Conservation (phyloP, 53 echinoderm and acorn worm genomes). For the Holothuria scabra region DNA sequence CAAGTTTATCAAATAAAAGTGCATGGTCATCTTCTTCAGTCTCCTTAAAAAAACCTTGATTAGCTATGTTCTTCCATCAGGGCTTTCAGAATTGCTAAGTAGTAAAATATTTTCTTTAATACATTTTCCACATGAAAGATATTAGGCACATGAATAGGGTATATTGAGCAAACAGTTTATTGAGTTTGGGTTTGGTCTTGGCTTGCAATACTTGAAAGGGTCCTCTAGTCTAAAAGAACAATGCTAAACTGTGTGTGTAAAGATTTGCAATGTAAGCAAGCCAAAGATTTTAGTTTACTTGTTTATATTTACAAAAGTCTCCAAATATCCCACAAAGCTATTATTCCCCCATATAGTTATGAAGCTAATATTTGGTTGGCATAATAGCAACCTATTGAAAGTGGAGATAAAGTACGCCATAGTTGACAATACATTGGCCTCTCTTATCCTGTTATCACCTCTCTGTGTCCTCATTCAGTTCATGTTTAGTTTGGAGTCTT, state of each 20-base stretch:
- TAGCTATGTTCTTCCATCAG: too few relatives aligned
- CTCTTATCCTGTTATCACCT: slow-evolving; percentile 45
- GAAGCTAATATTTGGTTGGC: slow-evolving; percentile 39
- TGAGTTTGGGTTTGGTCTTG: too few relatives aligned
- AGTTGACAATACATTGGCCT: slow-evolving; percentile 34
- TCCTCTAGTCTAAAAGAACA: not conserved
- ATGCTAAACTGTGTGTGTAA: slow-evolving; percentile 33
- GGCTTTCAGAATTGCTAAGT: too few relatives aligned
- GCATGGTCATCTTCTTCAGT: too few relatives aligned
- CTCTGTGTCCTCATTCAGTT: slow-evolving; percentile 43
- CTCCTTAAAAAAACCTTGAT: too few relatives aligned
- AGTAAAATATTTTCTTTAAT: too few relatives aligned
- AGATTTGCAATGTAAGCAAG: slow-evolving; percentile 40
- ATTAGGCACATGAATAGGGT: too few relatives aligned
- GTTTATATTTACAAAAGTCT: slow-evolving; percentile 40
- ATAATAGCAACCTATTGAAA: slow-evolving; percentile 41
- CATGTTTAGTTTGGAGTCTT: slow-evolving; percentile 44
- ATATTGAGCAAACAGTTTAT: too few relatives aligned
- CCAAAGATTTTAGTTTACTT: not conserved
- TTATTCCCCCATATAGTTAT: slow-evolving; percentile 50
- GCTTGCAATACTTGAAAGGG: too few relatives aligned
- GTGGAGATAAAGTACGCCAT: slow-evolving; percentile 31
- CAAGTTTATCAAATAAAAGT: too few relatives aligned
- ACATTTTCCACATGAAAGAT: too few relatives aligned
- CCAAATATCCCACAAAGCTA: slow-evolving; percentile 26